A percentile compares a stretch with the other conserved stretches of the same genome.
Conservation (phyloP, 2,888 invertebrate species). For the Patella pellucida region DNA sequence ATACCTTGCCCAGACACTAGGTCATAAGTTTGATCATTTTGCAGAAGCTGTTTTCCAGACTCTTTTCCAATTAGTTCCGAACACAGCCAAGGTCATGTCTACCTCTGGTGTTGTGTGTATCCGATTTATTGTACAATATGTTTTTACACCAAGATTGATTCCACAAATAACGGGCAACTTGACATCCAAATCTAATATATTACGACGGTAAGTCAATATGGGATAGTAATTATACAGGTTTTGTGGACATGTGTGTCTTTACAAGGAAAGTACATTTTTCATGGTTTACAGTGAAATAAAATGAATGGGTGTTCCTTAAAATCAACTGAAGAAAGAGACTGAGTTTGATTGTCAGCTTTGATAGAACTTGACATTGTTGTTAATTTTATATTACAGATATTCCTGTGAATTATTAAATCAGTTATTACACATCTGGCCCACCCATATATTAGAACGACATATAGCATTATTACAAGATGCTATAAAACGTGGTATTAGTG, state of each 20-base stretch:
- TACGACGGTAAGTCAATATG: constrained; percentile 75
- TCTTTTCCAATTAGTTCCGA: constrained; percentile 91
- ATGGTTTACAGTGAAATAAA: too few species aligned
- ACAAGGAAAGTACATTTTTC: too few species aligned
- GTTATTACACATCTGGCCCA: constrained; percentile 89
- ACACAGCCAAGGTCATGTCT: constrained; percentile 95
- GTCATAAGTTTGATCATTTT: constrained; percentile 87
- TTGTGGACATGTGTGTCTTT: too few species aligned
- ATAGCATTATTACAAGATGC: constrained; percentile 84
- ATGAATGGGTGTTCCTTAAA: too few species aligned
- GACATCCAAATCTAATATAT: constrained; percentile 91
- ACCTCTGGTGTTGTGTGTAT: constrained; percentile 89
- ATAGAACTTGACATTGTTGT: background rate
- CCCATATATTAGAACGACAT: constrained; percentile 85
- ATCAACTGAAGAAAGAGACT: too few species aligned
- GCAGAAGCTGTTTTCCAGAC: constrained; percentile 86
- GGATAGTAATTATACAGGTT: too few species aligned
- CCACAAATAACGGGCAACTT: constrained; percentile 74
- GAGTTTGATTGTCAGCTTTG: too few species aligned
- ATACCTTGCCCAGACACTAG: constrained; percentile 86
- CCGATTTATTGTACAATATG: constrained; percentile 82
- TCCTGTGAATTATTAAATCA: constrained; percentile 87
- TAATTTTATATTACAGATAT: constrained; percentile 54
- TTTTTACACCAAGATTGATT: constrained; percentile 59
- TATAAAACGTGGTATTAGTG: constrained; percentile 84